Percentiles rank a stretch among this genome's conserved stretches.
Conservation (phyloP, 2,888 invertebrate species). For the Endomychus coccineus region DNA sequence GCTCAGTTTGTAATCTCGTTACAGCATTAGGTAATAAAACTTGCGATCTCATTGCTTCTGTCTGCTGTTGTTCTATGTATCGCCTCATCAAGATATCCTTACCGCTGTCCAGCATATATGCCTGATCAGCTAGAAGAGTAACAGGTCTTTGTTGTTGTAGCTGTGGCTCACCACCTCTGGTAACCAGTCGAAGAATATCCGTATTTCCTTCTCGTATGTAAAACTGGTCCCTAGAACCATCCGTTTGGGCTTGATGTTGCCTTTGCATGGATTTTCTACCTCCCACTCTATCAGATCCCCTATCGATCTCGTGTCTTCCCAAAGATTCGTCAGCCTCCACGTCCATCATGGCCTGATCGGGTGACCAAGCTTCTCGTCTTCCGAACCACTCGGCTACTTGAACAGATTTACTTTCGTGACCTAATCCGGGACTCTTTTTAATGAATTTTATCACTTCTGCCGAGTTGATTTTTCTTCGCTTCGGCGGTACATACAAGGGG, state of each 20-base stretch:
- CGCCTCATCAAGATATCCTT: conserved; percentile 78
- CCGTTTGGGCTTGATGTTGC: conserved; percentile 26
- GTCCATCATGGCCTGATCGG: conserved; percentile 50
- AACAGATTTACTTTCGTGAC: conserved; percentile 62
- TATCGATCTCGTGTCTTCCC: conserved; percentile 67
- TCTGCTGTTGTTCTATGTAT: conserved; percentile 71
- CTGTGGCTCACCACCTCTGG: conserved; percentile 58
- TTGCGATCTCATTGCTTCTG: conserved; percentile 28
- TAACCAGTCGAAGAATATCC: conserved; percentile 72
- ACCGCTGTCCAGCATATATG: conserved; percentile 58
- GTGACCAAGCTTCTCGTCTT: conserved; percentile 80
- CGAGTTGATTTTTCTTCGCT: conserved; percentile 64
- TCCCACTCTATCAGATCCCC: conserved; percentile 58
- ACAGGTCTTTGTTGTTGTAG: conserved; percentile 51
- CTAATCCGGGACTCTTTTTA: conserved; percentile 57
- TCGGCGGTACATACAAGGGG: conserved; percentile 69
- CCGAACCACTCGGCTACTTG: conserved; percentile 70
- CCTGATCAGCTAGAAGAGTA: conserved; percentile 41
- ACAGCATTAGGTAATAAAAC: conserved; percentile 37
- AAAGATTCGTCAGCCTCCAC: conserved; percentile 65
- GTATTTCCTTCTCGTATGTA: conserved; percentile 81
- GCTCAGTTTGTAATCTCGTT: conserved; percentile 41
- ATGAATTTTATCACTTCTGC: conserved; percentile 68
- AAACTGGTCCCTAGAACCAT: conserved; percentile 45
- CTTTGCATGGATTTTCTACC: conserved; percentile 28